Evolutionary conservation across 2,113 vertebrate genomes (phyloP), one percentile per base, ranked within the genome.

Genomic region (Pantherophis guttatus): DNA sequence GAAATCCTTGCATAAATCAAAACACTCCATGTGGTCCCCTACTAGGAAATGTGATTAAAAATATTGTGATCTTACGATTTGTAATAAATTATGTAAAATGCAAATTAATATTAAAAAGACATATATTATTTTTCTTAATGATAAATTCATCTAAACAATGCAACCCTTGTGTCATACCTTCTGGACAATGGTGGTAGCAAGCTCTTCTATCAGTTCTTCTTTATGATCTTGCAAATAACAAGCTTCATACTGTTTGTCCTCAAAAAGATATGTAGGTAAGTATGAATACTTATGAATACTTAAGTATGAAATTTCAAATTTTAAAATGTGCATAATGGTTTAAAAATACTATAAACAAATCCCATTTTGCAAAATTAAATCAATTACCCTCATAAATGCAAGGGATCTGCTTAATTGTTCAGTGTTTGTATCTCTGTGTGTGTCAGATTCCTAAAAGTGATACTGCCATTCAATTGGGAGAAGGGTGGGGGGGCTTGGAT

Each of bases 191-290:
- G 99, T 98, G 21, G 98, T 98, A 52, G 99, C 99, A 85, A 99
- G 98, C 95, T 99, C 99, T 96, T 99, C 99, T 90, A 99, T 98
- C 94, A 99, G 98, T 95, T 99, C 99, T 59, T 99, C 99, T 96
- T 98, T 99, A 97, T 99, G 99, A 91, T 99, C 99, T 91, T 97
- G 98, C 88, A 99, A 97, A 97, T 99, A 99, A 62, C 98, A 98
- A 96, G 99, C 99, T 96, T 99, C 99, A 70, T 99, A 99, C 98
- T 99, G 99, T 96, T 99, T 99, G 97, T 99, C 99, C 99, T 99
- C 94, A 93, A 93, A 94, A 96, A 95, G 0, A 0, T 24, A 93
- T 12, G 86, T 7, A 2, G 33, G 33, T 88, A 90, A 75, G 55
- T 91, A 87, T 21, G 92, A 91, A 91, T 50, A 0, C 3, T 81